These are phyloP conservation scores for Sogatella furcifera DNA, from an alignment of 1,140 invertebrate genomes.

Conservation along the genomic window DNA sequence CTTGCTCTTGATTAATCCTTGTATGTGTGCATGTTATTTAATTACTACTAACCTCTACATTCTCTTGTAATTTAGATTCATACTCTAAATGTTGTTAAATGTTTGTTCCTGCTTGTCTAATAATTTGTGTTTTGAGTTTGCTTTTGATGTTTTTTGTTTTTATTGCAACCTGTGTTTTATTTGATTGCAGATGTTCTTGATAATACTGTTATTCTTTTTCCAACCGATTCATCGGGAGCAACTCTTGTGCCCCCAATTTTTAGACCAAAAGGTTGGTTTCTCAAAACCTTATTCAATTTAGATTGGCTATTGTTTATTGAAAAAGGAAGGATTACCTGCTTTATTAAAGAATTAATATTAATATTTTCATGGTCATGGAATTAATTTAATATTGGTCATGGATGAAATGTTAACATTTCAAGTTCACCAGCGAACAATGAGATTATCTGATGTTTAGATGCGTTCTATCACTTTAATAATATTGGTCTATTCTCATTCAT, in stretches of 20 bases:
- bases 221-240: conserved; percentile 62
- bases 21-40: neutral
- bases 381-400: too few relatives aligned
- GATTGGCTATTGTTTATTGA: too few relatives aligned
- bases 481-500: too few relatives aligned
- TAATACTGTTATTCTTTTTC: conserved; percentile 65
- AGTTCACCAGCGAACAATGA: too few relatives aligned
- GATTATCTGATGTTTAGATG: too few relatives aligned
- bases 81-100: neutral
- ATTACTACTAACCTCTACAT: neutral
- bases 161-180: conserved; percentile 28
- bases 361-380: too few relatives aligned
- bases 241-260: conserved; percentile 57
- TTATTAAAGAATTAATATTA: too few relatives aligned
- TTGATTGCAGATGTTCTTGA: conserved; percentile 63
- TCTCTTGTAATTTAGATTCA: conserved; percentile 5
- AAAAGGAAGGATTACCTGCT: too few relatives aligned
- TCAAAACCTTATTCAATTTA: neutral
- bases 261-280: conserved; percentile 54
- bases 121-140: conserved; percentile 19
- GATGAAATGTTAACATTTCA: too few relatives aligned
- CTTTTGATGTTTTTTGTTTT: conserved; percentile 16
- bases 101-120: too few relatives aligned
- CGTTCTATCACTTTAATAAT: too few relatives aligned
- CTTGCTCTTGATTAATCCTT: too few relatives aligned